phyloP scores from a whole-genome alignment of 2,113 vertebrate genomes.

The Sinocyclocheilus anshuiensis region DNA sequence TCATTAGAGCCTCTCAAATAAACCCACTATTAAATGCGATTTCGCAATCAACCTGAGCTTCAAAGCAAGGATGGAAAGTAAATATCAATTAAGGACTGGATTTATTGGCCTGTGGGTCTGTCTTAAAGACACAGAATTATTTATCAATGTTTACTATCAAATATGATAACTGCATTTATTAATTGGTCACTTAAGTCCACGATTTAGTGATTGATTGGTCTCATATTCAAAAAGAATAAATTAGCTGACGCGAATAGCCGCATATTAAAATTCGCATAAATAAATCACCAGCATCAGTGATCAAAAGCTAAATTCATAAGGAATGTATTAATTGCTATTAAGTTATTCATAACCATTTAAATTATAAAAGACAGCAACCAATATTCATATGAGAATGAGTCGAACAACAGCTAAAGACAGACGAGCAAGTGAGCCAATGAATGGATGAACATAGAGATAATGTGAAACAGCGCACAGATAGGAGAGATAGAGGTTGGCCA shows the following conservation, averaged over 20 bases:
- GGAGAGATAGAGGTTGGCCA: slow-evolving; percentile 1
- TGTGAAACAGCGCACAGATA: not conserved
- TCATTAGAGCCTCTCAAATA: not conserved
- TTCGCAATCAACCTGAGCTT: not conserved
- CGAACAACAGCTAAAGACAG: slow-evolving; percentile 5
- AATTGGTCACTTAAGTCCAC: slow-evolving; percentile 54
- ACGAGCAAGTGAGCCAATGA: not conserved
- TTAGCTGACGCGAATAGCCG: slow-evolving; percentile 62
- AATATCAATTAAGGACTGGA: slow-evolving; percentile 17
- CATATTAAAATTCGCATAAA: slow-evolving; percentile 64
- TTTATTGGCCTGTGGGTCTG: slow-evolving; percentile 23
- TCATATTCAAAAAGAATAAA: slow-evolving; percentile 69
- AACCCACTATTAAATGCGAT: not conserved
- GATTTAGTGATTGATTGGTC: slow-evolving; percentile 46
- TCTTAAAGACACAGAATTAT: slow-evolving; percentile 40
- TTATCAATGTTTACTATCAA: slow-evolving; percentile 34
- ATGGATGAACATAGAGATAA: not conserved
- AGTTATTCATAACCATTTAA: slow-evolving; percentile 73
- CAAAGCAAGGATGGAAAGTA: slow-evolving; percentile 1
- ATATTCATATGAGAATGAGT: slow-evolving; percentile 56
- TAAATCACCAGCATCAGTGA: slow-evolving; percentile 67
- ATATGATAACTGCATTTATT: slow-evolving; percentile 41
- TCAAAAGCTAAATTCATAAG: slow-evolving; percentile 69
- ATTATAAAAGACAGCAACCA: slow-evolving; percentile 60
- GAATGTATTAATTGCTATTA: slow-evolving; percentile 74